These are phyloP conservation scores for Cladopsammia gracilis DNA, from an alignment of 64 coral and sea anemone genomes.

Conservation along the genomic window DNA sequence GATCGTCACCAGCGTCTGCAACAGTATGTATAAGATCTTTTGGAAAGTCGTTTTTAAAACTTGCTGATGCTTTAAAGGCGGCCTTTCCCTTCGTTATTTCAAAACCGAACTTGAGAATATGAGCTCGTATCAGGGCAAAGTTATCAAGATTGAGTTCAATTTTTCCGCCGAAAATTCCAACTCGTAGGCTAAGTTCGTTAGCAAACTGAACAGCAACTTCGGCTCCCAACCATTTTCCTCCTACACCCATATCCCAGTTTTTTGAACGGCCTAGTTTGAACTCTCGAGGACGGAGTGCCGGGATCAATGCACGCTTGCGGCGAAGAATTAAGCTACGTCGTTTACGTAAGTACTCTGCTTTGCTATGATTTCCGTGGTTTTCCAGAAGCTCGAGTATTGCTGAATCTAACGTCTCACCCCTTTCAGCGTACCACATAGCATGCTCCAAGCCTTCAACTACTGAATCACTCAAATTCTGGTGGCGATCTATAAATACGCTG, in stretches of 20 bases:
- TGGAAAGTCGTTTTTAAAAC: conserved; percentile 95
- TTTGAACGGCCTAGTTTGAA: conserved; percentile 78
- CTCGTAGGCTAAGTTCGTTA: conserved; percentile 80
- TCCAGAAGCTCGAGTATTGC: conserved; percentile 72
- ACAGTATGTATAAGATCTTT: conserved; percentile 91
- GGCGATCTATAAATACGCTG: conserved; percentile 86
- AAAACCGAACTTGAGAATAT: conserved; percentile 81
- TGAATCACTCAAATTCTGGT: conserved; percentile 61
- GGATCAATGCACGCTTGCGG: conserved; percentile 87
- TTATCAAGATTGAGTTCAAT: conserved; percentile 94
- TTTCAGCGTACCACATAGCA: conserved; percentile 81
- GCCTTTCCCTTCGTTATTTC: conserved; percentile 88
- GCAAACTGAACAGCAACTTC: conserved; percentile 76
- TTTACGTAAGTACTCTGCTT: conserved; percentile 63
- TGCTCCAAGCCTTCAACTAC: conserved; percentile 78
- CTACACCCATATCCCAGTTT: conserved; percentile 77
- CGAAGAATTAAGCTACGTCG: conserved; percentile 56
- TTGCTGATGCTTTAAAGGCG: conserved; percentile 88
- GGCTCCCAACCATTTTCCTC: conserved; percentile 81
- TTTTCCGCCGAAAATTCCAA: conserved; percentile 89
- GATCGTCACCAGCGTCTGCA: conserved; percentile 81
- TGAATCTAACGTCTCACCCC: conserved; percentile 75
- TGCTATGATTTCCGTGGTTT: conserved; percentile 81
- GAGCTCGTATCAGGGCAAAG: conserved; percentile 67
- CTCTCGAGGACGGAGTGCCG: conserved; percentile 83